These are phyloP conservation scores for Nudaria mundana DNA, from an alignment of 2,888 invertebrate species.

Conservation along the genomic window DNA sequence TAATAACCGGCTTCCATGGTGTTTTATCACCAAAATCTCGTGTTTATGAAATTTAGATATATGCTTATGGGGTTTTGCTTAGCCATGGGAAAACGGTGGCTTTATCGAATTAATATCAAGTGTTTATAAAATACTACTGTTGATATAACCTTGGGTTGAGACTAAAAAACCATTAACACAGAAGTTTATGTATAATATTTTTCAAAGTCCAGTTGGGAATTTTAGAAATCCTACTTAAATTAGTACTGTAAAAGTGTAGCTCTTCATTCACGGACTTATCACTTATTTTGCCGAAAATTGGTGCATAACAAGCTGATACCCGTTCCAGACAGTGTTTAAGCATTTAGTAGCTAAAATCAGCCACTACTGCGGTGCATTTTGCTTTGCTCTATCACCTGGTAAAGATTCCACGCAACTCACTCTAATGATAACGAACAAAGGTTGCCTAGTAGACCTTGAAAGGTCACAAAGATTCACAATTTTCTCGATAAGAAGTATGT, in stretches of 20 bases:
- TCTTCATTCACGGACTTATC: background rate
- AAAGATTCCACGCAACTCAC: background rate
- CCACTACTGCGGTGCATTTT: too few relatives aligned
- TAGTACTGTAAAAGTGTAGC: background rate
- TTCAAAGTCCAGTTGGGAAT: too few relatives aligned
- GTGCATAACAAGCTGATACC: too few relatives aligned
- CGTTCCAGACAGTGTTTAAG: too few relatives aligned
- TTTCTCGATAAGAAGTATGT: background rate
- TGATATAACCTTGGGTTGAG: too few relatives aligned
- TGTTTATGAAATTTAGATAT: constrained; percentile 45
- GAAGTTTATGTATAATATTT: too few relatives aligned
- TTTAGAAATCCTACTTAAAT: too few relatives aligned
- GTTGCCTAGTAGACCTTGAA: constrained; percentile 1
- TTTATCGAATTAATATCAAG: constrained; percentile 33
- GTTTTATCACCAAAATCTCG: constrained; percentile 43
- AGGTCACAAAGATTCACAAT: background rate
- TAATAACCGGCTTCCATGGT: constrained; percentile 39
- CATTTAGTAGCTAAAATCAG: too few relatives aligned
- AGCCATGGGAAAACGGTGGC: constrained; percentile 42
- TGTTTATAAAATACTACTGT: background rate
- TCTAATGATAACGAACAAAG: background rate
- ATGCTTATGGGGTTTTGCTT: constrained; percentile 34
- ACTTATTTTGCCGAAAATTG: background rate
- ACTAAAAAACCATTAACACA: constrained; percentile 1
- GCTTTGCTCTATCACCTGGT: too few relatives aligned